phyloP scores from a whole-genome alignment of 2,888 invertebrate genomes.

The Minunthozetes semirufus region DNA sequence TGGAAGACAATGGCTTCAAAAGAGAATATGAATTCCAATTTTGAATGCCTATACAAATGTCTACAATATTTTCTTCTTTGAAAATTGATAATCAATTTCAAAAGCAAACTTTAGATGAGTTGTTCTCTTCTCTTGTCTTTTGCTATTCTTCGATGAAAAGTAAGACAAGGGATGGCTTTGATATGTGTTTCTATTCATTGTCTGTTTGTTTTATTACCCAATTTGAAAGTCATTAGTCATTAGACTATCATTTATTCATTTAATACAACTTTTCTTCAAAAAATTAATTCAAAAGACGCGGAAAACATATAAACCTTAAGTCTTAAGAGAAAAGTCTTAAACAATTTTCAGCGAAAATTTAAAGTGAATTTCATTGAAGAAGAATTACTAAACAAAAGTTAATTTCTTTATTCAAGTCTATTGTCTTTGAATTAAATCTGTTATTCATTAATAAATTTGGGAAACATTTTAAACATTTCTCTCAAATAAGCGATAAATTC shows the following conservation, averaged over 20 bases:
- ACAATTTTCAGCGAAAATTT: too few species aligned
- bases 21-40: background rate
- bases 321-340: too few species aligned
- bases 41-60: background rate
- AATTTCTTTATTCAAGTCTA: too few species aligned
- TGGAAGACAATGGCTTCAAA: too few species aligned
- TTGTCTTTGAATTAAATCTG: too few species aligned
- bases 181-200: background rate
- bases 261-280: background rate
- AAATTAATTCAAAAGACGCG: background rate
- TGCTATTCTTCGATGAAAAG: background rate
- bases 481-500: too few species aligned
- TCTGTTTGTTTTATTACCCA: background rate
- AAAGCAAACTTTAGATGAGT: background rate
- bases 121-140: background rate
- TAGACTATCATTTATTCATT: background rate
- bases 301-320: slow-evolving; percentile 6
- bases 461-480: too few species aligned
- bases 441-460: too few species aligned
- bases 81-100: background rate
- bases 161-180: too few species aligned
- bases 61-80: background rate
- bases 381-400: too few species aligned
- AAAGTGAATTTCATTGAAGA: too few species aligned
- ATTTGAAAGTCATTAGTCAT: slow-evolving; percentile 4